phyloP scores from a whole-genome alignment of 2,797 vertebrate species.

The Meriones psammophilus region DNA sequence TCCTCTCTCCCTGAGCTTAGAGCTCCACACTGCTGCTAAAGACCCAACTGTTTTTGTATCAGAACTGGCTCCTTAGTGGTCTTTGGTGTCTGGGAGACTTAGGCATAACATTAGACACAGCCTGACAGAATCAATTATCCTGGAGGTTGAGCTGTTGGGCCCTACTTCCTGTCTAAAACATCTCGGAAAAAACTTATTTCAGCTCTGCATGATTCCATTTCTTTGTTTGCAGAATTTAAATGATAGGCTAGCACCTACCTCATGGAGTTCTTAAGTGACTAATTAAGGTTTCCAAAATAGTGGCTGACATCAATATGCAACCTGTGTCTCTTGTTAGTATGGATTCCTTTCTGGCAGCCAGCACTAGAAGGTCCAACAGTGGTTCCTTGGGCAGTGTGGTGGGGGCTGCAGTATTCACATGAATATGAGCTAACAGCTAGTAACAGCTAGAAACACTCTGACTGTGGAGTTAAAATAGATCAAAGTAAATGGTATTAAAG shows the following conservation, averaged over 20 bases:
- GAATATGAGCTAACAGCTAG: neutral
- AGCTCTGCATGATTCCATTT: neutral
- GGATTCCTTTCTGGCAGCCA: neutral
- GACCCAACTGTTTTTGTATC: too few species aligned
- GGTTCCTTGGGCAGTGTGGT: neutral
- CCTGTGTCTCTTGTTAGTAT: neutral
- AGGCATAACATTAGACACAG: neutral
- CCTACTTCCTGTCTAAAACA: neutral
- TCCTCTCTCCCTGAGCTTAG: too few species aligned
- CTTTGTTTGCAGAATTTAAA: neutral
- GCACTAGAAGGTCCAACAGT: neutral
- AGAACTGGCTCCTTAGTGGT: too few species aligned
- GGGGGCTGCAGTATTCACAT: neutral
- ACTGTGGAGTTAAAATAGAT: neutral
- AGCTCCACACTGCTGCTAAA: too few species aligned
- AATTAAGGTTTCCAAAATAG: neutral
- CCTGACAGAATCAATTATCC: neutral
- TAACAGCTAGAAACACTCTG: neutral
- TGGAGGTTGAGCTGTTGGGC: neutral
- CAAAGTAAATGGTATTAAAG: neutral
- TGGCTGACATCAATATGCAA: neutral
- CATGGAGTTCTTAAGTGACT: neutral
- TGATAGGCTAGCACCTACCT: neutral
- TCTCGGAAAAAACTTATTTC: neutral
- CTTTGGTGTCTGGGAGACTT: too few species aligned